Base-by-base conservation (phyloP, 2,888 invertebrate genomes). In the Pristionchus mayeri region DNA sequence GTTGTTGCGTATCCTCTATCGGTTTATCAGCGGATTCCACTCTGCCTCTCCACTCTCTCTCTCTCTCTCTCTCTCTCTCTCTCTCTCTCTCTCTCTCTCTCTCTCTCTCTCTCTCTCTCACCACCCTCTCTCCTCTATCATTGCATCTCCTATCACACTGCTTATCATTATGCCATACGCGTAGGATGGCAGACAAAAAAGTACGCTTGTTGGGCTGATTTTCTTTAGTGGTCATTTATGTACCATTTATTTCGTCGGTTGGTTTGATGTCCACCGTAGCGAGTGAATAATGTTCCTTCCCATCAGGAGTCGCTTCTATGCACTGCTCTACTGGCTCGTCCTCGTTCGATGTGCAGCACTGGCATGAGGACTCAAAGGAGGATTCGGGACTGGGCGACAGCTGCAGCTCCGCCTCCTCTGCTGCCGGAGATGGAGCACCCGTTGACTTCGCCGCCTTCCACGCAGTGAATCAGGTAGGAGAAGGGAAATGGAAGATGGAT, bases 351-450 rank as follows among this genome's bases (percentile, higher is more conserved):
- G 11, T 50, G 37, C 71, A n/a, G 44, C 37, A 34, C 37, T n/a
- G 52, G 37, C 34, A 16, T 30, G 54, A 79, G 24, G 79, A 79
- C 24, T 24, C n/a, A 13, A 79, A 48, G n/a, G n/a, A 52, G 54
- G 79, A 79, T 24, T 79, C 79, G 52, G 79, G 52, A n/a, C 34
- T 79, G 52, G 79, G 79, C 50, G 52, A 50, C 52, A 21, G 44
- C 11, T 21, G 40, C 79, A 37, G 40, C 67, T 18, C 37, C 34
- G 18, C 21, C 34, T 34, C n/a, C 67, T 67, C 67, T 16, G 24
- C 60, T 60, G 40, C 37, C 34, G 79, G 24, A 7, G 75, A 9
- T n/a, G 44, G 2, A 24, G 75, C 21, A 16, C 79, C 79, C 52
- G 37, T 21, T 54, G 79, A 79, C 79, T 79, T 79, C 44, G 52